Evolutionary conservation across 23 tunicate species (phyloP).

Genomic region (Ascidia mentula): DNA sequence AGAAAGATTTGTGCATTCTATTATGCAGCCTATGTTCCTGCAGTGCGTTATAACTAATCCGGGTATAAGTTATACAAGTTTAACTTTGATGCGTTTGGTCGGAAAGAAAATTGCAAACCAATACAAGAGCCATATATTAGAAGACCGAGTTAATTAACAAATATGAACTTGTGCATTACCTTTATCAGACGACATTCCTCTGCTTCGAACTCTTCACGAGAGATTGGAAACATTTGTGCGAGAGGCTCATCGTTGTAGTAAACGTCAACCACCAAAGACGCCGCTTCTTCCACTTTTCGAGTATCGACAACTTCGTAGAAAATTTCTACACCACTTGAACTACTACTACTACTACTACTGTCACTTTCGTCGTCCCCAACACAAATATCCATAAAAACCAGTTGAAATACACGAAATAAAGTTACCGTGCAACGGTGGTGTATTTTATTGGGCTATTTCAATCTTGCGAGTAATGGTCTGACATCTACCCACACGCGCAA

Average conservation of each 20-base stretch:
- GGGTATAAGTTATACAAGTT: neutral
- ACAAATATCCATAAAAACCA: neutral
- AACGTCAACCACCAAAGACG: neutral
- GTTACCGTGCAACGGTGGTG: no score
- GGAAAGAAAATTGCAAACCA: no score
- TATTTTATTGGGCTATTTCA: no score
- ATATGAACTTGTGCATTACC: no score
- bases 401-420: no score
- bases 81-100: no score
- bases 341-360: neutral
- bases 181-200: neutral
- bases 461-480: no score
- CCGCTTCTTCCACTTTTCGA: neutral
- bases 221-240: neutral
- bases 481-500: no score
- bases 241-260: neutral
- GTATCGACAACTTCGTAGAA: neutral
- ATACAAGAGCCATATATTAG: neutral
- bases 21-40: no score
- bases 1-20: no score
- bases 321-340: neutral
- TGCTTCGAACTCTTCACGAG: neutral
- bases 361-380: neutral
- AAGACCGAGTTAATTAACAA: neutral
- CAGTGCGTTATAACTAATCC: neutral